These are phyloP conservation scores for Brachypalpus laphriformis DNA, from an alignment of 2,888 invertebrate genomes.

Conservation along the genomic window DNA sequence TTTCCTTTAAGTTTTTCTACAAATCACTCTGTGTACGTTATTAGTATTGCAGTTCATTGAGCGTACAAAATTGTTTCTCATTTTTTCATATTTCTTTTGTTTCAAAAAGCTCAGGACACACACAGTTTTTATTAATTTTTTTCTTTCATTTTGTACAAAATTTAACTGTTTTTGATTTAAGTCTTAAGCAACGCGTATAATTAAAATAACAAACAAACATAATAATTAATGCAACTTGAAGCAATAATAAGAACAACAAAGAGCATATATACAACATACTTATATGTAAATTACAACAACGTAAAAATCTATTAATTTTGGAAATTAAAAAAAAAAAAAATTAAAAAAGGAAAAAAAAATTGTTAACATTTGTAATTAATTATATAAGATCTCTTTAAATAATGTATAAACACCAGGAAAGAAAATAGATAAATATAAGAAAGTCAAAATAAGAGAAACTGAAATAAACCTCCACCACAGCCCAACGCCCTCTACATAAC, in stretches of 20 bases:
- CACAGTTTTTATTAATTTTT: neutral
- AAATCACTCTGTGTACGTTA: slow-evolving; percentile 16
- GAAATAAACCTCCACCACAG: slow-evolving; percentile 67
- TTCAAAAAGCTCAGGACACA: slow-evolving; percentile 11
- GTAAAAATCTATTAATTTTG: slow-evolving; percentile 47
- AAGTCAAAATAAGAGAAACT: slow-evolving; percentile 46
- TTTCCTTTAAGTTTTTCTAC: neutral
- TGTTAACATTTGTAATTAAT: slow-evolving; percentile 69
- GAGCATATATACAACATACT: slow-evolving; percentile 25
- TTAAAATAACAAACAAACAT: neutral
- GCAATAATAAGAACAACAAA: slow-evolving; percentile 51
- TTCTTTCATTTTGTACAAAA: slow-evolving; percentile 25
- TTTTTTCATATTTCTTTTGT: neutral
- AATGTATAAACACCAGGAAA: slow-evolving; percentile 17
- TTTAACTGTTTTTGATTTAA: slow-evolving; percentile 10
- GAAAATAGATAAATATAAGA: slow-evolving; percentile 30
- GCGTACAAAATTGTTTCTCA: neutral
- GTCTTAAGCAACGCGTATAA: slow-evolving; percentile 49
- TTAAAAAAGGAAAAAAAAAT: slow-evolving; percentile 33
- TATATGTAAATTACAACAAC: slow-evolving; percentile 44
- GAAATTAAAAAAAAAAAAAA: slow-evolving; percentile 31
- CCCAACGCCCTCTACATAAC: slow-evolving; percentile 67
- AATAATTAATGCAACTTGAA: slow-evolving; percentile 52
- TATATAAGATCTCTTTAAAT: slow-evolving; percentile 65
- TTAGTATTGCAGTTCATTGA: slow-evolving; percentile 3